phyloP scores from a whole-genome alignment of 2,797 vertebrate species.

The Mormyrus proboscirostris region DNA sequence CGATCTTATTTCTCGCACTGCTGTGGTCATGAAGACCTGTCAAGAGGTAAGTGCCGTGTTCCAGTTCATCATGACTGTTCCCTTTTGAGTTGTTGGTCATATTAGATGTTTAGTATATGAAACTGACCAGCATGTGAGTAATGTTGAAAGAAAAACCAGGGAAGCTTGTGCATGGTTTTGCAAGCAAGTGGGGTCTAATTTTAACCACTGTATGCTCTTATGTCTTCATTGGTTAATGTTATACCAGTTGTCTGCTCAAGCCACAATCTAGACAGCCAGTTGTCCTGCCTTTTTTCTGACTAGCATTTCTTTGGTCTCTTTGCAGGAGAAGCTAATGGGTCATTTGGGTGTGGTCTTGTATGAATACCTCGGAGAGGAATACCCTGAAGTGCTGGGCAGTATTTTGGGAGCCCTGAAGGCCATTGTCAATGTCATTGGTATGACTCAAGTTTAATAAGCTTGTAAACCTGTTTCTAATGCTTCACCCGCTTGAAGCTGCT shows the following conservation, averaged over 20 bases:
- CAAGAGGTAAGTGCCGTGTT: slow-evolving; percentile 73
- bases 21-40: slow-evolving; percentile 99
- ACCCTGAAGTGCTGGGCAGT: slow-evolving; percentile 95
- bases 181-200: not conserved
- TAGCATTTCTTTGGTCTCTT: not conserved
- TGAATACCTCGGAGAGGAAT: slow-evolving; percentile 97
- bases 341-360: slow-evolving; percentile 97
- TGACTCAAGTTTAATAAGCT: slow-evolving; percentile 29
- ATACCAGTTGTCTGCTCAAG: not conserved
- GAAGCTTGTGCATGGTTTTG: not conserved
- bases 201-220: not conserved
- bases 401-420: slow-evolving; percentile 96
- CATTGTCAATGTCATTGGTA: slow-evolving; percentile 98
- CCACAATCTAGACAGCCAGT: not conserved
- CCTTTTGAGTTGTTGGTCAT: not conserved
- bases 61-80: not conserved
- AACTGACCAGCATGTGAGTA: not conserved
- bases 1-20: slow-evolving; percentile 94
- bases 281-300: not conserved
- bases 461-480: not conserved
- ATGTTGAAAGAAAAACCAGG: not conserved
- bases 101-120: not conserved
- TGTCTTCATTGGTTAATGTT: not conserved
- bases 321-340: slow-evolving; percentile 97
- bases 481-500: not conserved